Evolutionary conservation across 2,888 invertebrate genomes (phyloP).

Genomic region (Cepaea hortensis): DNA sequence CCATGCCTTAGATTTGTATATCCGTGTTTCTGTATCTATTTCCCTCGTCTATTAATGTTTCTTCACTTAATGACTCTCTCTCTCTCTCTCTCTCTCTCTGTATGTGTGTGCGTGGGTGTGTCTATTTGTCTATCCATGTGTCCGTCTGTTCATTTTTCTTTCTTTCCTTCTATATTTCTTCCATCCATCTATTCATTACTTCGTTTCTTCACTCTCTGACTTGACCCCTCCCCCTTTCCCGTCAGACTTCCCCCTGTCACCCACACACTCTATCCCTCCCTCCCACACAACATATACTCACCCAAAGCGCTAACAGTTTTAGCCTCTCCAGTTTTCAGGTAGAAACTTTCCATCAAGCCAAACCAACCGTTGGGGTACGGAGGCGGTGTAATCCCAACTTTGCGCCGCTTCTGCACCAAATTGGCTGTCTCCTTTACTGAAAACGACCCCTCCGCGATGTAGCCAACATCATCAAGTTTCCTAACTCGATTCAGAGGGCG

Average conservation of each 20-base stretch:
- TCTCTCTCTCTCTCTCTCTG: constrained; percentile 13
- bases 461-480: constrained; percentile 71
- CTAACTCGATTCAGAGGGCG: constrained; percentile 68
- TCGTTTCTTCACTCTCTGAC: not conserved
- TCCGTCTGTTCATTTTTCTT: not conserved
- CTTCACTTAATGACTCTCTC: not conserved
- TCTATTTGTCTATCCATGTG: not conserved
- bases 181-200: not conserved
- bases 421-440: constrained; percentile 70
- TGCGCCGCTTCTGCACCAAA: constrained; percentile 76
- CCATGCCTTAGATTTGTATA: too few species aligned
- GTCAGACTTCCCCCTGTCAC: not conserved
- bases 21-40: too few species aligned
- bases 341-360: constrained; percentile 83
- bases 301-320: constrained; percentile 81
- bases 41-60: too few species aligned
- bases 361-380: constrained; percentile 95
- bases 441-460: constrained; percentile 67
- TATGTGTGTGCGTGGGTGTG: not conserved
- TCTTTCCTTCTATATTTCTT: not conserved
- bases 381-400: constrained; percentile 85
- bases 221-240: not conserved
- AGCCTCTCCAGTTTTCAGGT: constrained; percentile 76
- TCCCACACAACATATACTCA: constrained; percentile 62
- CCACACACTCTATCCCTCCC: not conserved